phyloP scores from a whole-genome alignment of 2,113 vertebrate genomes.

The Tor tambroides region DNA sequence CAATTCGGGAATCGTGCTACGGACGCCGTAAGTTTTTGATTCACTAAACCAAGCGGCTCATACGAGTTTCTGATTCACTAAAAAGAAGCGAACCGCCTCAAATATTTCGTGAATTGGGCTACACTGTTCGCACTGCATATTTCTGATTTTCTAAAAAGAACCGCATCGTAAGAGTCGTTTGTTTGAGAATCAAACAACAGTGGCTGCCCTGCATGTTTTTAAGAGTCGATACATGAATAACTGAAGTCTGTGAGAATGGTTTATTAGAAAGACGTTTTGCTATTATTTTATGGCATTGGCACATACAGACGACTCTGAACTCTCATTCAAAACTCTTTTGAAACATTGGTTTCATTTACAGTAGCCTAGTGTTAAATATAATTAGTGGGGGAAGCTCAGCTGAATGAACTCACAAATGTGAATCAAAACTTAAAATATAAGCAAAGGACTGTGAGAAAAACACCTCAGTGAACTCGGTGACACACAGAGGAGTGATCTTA shows the following conservation, averaged over 20 bases:
- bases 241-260: no score
- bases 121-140: neutral
- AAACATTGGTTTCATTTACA: neutral
- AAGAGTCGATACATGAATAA: no score
- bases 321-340: neutral
- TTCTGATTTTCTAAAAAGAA: neutral
- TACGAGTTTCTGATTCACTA: neutral
- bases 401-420: neutral
- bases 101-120: neutral
- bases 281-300: neutral
- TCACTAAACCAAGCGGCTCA: no score
- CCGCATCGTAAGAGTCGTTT: neutral
- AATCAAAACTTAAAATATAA: neutral
- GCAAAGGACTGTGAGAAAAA: no score
- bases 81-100: neutral
- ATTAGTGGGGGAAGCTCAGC: neutral
- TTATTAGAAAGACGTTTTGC: neutral
- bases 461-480: no score
- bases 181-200: neutral
- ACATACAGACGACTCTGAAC: neutral
- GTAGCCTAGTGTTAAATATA: neutral
- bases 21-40: no score
- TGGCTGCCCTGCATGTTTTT: neutral
- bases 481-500: no score
- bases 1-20: neutral